Evolutionary conservation across 2,113 vertebrate species (phyloP).

Genomic region (Nothocercus nigrocapillus): DNA sequence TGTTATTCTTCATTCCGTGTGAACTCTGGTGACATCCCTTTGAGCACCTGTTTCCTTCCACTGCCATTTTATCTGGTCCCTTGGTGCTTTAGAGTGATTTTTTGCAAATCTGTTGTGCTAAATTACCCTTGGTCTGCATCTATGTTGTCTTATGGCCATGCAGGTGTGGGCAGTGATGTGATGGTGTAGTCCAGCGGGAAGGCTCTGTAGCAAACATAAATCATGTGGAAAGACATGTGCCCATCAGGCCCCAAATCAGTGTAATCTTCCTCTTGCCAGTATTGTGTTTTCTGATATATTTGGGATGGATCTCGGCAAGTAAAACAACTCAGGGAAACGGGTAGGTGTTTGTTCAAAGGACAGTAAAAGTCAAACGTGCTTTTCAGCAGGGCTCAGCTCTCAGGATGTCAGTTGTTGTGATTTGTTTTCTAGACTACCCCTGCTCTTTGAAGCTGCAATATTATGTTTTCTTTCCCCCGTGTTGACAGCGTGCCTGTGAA

Average conservation of each 20-base stretch:
- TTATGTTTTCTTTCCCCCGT: neutral
- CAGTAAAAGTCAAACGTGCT: conserved; percentile 13
- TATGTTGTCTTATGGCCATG: neutral
- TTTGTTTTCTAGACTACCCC: neutral
- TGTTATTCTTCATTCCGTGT: neutral
- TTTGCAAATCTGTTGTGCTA: neutral
- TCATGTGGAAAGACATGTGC: neutral
- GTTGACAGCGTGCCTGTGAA: neutral
- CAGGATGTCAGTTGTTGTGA: neutral
- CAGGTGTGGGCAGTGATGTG: neutral
- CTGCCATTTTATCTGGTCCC: conserved; percentile 9
- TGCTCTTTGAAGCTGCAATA: neutral
- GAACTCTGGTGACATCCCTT: conserved; percentile 23
- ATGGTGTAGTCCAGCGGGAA: neutral
- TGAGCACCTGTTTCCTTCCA: conserved; percentile 17
- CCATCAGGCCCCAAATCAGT: neutral
- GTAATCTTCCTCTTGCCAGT: neutral
- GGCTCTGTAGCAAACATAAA: neutral
- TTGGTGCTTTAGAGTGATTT: conserved; percentile 13
- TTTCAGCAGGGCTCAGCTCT: conserved; percentile 3
- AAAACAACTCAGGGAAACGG: neutral
- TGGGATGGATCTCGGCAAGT: neutral
- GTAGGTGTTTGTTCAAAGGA: conserved; percentile 47
- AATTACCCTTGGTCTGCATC: neutral
- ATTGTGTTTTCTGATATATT: fast-evolving